Evolutionary conservation across 2,113 vertebrate species (phyloP).

Genomic region (Podarcis cretensis): DNA sequence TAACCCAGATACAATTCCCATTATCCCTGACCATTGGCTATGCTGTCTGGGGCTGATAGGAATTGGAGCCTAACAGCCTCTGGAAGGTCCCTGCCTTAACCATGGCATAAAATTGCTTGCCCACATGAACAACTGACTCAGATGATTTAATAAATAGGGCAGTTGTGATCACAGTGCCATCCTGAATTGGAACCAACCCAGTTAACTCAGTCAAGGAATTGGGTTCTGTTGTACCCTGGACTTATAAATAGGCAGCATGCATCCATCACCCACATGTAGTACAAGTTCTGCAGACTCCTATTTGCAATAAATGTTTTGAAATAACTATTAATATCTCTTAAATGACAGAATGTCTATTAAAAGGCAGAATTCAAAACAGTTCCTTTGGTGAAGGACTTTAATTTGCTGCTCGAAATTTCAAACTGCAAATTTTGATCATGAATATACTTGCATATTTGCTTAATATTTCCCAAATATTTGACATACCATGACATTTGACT

Average conservation of each 20-base stretch:
- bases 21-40: not conserved
- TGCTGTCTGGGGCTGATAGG: not conserved
- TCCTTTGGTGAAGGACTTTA: not conserved
- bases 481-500: not conserved
- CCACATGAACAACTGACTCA: not conserved
- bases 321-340: not conserved
- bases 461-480: not conserved
- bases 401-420: not conserved
- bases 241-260: not conserved
- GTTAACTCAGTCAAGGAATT: not conserved
- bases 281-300: not conserved
- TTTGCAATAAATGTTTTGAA: not conserved
- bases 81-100: not conserved
- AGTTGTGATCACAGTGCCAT: not conserved
- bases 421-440: not conserved
- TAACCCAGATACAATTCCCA: not conserved
- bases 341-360: not conserved
- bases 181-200: not conserved
- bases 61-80: not conserved
- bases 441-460: not conserved
- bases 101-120: not conserved
- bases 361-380: not conserved
- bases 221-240: not conserved
- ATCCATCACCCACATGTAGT: not conserved
- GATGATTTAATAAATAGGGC: not conserved